Base-by-base conservation (phyloP, 2,888 invertebrate genomes). In the Megalurothrips usitatus region DNA sequence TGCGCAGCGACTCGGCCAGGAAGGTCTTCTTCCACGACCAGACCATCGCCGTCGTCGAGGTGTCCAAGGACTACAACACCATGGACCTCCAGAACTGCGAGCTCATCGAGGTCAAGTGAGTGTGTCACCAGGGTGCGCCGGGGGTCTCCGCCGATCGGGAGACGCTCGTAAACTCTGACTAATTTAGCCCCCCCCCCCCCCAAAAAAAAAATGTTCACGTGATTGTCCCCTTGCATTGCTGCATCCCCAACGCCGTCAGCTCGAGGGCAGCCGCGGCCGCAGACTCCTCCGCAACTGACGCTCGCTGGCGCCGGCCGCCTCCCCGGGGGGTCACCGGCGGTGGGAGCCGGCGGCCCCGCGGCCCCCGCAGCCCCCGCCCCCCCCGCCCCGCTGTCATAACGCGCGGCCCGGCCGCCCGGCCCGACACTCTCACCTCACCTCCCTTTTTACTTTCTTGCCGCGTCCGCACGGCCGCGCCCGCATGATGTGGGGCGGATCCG, bases 91-190 rank as follows among this genome's bases (percentile, higher is more conserved):
- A 83, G 82, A 85, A 85, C 81, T 85, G 85, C 81, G 85, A 85
- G 81, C 83, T 96, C 84, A 93, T 96, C 86, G 96, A 96, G 90
- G 94, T 94, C 84, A 92, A 92, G 96, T 96, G 88, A 94, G 95
- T 94, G 0, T 6, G 10, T 9, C 68, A 10, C 1, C 68, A 43
- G 6, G 34, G 34, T 43, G 34, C 34, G 6, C 6, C 34, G 34
- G 34, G 34, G 34, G 6, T 2, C 34, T 43, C 34, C 34, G 34
- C 34, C 34, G n/a, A n/a, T n/a, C n/a, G n/a, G n/a, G n/a, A n/a
- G n/a, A n/a, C n/a, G n/a, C n/a, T n/a, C n/a, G n/a, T n/a, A 49
- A 49, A 49, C 49, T 49, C 49, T 49, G 10, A 49, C 49, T 9
- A 12, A 11, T 49, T 49, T 49, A 49, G 49, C 49, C 12, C 49